Percentiles rank a stretch among this genome's conserved stretches.
These are phyloP conservation scores for Neoarius graeffei DNA, from an alignment of 2,113 vertebrate species.

Conservation along the genomic window DNA sequence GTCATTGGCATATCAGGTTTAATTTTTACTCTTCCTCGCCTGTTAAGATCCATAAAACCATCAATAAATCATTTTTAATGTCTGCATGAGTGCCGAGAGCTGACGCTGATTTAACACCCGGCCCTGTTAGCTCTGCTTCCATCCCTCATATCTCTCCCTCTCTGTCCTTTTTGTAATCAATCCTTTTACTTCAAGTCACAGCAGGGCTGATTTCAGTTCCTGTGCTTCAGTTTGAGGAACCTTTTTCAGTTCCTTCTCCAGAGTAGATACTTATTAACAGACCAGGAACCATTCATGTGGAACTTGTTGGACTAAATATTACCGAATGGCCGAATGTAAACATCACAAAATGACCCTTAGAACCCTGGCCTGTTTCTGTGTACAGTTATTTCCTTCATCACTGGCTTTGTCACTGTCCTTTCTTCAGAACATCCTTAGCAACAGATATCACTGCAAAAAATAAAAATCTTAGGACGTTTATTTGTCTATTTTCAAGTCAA, in stretches of 20 bases:
- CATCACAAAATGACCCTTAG: neutral
- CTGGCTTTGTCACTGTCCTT: neutral
- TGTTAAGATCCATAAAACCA: constrained; percentile 73
- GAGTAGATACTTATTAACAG: neutral
- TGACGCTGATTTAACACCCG: constrained; percentile 68
- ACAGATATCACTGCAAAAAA: too few relatives aligned
- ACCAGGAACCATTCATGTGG: neutral
- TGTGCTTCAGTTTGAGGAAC: neutral
- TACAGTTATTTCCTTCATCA: neutral
- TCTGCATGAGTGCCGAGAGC: constrained; percentile 59
- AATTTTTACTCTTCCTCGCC: constrained; percentile 71
- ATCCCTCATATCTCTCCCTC: constrained; percentile 25
- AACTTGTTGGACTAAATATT: neutral
- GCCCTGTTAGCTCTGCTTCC: constrained; percentile 44
- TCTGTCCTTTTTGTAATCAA: neutral
- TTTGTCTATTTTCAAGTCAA: too few relatives aligned
- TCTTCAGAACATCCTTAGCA: too few relatives aligned
- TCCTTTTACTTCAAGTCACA: neutral
- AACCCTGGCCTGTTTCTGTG: neutral
- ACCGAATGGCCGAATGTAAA: neutral
- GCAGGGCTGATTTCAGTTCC: neutral
- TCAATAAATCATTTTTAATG: constrained; percentile 77
- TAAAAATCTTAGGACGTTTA: too few relatives aligned
- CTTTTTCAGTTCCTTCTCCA: neutral
- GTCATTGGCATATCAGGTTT: constrained; percentile 70